Percentiles rank a stretch among this genome's conserved stretches.
These are phyloP conservation scores for Fringilla coelebs DNA, from an alignment of 2,797 vertebrate species.

Conservation along the genomic window DNA sequence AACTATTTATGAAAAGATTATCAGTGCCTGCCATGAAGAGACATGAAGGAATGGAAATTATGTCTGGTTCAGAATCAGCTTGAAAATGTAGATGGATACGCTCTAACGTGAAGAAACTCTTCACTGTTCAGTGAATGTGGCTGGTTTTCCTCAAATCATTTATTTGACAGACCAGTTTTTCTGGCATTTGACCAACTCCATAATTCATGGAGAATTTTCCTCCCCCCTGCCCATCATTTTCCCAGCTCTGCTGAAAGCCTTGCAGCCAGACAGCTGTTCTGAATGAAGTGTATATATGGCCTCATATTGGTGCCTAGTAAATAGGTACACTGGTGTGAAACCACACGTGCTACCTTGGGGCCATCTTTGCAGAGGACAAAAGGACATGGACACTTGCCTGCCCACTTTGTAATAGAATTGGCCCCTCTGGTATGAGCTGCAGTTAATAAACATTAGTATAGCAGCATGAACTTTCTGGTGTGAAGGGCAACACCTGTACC, in stretches of 20 bases:
- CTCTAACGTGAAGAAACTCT: conserved; percentile 21
- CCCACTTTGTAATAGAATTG: background rate
- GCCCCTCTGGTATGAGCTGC: background rate
- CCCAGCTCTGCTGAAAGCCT: conserved; percentile 28
- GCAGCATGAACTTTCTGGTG: background rate
- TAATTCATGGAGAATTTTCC: conserved; percentile 21
- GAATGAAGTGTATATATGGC: background rate
- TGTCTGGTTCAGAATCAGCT: conserved; percentile 31
- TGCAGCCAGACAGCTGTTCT: conserved; percentile 28
- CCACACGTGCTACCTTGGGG: background rate
- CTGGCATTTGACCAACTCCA: conserved; percentile 26
- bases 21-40: conserved; percentile 42
- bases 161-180: conserved; percentile 41
- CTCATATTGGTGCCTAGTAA: background rate
- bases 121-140: conserved; percentile 16
- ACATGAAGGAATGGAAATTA: conserved; percentile 46
- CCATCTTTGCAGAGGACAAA: background rate
- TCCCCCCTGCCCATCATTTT: background rate
- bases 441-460: background rate
- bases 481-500: background rate
- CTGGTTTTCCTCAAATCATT: conserved; percentile 37
- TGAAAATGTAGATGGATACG: conserved; percentile 43
- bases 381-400: background rate
- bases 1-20: conserved; percentile 60
- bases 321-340: background rate